Base-by-base conservation (phyloP, 2,888 invertebrate species). In the Nymphalis urticae region DNA sequence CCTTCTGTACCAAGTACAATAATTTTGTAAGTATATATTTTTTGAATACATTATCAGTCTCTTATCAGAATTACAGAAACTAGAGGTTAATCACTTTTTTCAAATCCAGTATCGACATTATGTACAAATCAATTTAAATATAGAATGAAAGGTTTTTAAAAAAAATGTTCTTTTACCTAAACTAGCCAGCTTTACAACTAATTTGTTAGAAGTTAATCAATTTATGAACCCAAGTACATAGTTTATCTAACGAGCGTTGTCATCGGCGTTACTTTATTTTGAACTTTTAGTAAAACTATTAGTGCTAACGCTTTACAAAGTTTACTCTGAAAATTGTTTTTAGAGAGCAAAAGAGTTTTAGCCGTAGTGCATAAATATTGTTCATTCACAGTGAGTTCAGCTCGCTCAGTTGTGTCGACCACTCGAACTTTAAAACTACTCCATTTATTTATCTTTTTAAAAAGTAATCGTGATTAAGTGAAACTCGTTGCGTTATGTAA, bases 351-450 rank as follows among this genome's bases (percentile, higher is more conserved):
- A 8, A 19, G 48, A 60, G 47, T 61, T 61, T 48, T 54, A 27
- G 8, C 47, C 48, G 48, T 27, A 48, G 16, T 48, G 48, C 61
- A 61, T 61, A 61, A 61, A 61, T 61, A 61, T 48, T 61, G 61
- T 48, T 48, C 61, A 48, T 61, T 27, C 48, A n/a, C 27, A 27
- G 61, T 27, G 19, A 24, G n/a, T 61, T 61, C 24, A 27, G 21
- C 48, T 61, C 24, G 9, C 61, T 24, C 5, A 21, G 13, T 8
- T 17, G 24, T 48, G 9, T 48, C 21, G 8, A 42, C 10, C 17
- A 47, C 48, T 60, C 13, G 13, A 9, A 21, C 16, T 9, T 27
- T 27, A 27, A 27, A 54, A 54, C 54, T 54, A 16, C 16, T 54
- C 21, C 24, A 42, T 42, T 42, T 13, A 42, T 24, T 27, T 27